Evolutionary conservation across 2,113 vertebrate species (phyloP).

Genomic region (Notothenia rossii): DNA sequence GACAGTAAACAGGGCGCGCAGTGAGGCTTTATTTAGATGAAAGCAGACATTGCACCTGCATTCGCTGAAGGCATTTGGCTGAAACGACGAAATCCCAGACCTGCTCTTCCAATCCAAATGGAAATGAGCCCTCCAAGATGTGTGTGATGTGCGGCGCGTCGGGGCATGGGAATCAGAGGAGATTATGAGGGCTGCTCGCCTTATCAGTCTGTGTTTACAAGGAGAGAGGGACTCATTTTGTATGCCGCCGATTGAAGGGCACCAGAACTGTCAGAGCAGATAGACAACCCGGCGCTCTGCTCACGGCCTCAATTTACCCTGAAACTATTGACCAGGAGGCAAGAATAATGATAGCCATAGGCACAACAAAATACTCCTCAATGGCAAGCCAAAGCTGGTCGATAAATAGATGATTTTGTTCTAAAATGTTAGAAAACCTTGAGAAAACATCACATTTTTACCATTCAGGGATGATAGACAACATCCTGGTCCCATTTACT

Average conservation of each 20-base stretch:
- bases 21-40: conserved; percentile 48
- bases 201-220: conserved; percentile 73
- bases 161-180: conserved; percentile 46
- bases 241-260: conserved; percentile 53
- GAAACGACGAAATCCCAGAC: conserved; percentile 59
- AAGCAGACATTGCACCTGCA: conserved; percentile 47
- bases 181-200: conserved; percentile 62
- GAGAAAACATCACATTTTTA: conserved; percentile 22
- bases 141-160: conserved; percentile 32
- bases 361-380: conserved; percentile 16
- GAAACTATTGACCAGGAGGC: conserved; percentile 52
- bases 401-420: background rate
- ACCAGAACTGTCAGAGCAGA: conserved; percentile 52
- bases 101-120: conserved; percentile 48
- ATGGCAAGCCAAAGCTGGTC: background rate
- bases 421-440: conserved; percentile 7
- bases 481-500: background rate
- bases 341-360: conserved; percentile 35
- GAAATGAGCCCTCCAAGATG: conserved; percentile 57
- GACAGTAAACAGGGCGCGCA: conserved; percentile 46
- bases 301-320: conserved; percentile 44
- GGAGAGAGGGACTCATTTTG: conserved; percentile 50
- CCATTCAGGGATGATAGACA: background rate
- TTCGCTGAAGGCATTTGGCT: conserved; percentile 51
- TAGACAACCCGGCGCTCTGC: conserved; percentile 31